Conservation (phyloP, 2,113 vertebrate genomes). For the Falcunculus frontatus region DNA sequence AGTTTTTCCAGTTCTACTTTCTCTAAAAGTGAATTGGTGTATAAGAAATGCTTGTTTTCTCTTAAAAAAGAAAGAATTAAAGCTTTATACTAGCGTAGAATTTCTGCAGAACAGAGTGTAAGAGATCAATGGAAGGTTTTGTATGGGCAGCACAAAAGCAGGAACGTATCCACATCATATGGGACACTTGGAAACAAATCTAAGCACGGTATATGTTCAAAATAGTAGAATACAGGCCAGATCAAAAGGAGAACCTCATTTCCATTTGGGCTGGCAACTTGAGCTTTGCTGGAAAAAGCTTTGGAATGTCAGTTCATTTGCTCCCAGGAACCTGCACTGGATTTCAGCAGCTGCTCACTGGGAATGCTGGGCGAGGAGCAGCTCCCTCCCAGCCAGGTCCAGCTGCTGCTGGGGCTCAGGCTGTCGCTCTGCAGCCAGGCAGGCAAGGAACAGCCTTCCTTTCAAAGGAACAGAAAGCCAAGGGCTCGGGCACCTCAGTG, state of each 20-base stretch:
- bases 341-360: conserved; percentile 37
- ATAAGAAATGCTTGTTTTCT: not conserved
- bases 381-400: not conserved
- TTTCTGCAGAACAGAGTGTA: not conserved
- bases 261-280: conserved; percentile 39
- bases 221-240: conserved; percentile 4
- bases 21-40: not conserved
- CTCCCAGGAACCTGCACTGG: not conserved
- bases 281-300: conserved; percentile 31
- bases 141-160: not conserved
- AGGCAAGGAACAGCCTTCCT: rapidly evolving
- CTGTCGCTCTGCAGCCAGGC: not conserved
- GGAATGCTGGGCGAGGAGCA: not conserved
- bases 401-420: not conserved
- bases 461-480: not conserved
- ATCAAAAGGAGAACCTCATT: not conserved
- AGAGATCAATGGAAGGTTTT: not conserved
- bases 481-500: rapidly evolving
- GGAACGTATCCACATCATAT: not conserved
- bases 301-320: conserved; percentile 34
- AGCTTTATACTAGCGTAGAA: not conserved
- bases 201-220: not conserved
- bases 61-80: not conserved
- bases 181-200: conserved; percentile 30
- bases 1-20: conserved; percentile 35